phyloP scores from a whole-genome alignment of 2,113 vertebrate genomes.

The Limnothrissa miodon region DNA sequence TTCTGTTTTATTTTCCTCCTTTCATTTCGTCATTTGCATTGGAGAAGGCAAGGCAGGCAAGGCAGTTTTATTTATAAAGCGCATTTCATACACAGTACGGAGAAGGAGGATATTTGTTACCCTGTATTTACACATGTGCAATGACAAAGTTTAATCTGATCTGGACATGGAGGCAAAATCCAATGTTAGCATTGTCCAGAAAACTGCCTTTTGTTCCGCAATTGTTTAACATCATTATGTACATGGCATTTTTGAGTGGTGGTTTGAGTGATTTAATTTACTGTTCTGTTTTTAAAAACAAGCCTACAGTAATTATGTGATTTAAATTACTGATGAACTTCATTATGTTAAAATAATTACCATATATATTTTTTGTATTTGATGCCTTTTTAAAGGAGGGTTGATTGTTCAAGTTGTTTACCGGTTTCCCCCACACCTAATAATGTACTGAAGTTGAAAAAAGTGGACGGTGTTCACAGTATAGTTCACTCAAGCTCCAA shows the following conservation, averaged over 20 bases:
- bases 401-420: neutral
- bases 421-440: neutral
- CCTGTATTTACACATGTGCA: no score
- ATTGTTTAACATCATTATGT: neutral
- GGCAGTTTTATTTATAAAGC: no score
- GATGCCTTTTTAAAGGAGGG: neutral
- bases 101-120: no score
- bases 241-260: neutral
- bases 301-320: neutral
- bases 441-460: neutral
- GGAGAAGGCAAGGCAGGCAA: neutral
- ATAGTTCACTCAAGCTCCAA: neutral
- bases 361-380: neutral
- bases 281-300: neutral
- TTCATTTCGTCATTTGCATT: neutral
- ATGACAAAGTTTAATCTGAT: no score
- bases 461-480: neutral
- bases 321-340: neutral
- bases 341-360: neutral
- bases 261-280: constrained; percentile 12
- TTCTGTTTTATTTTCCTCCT: neutral
- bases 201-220: neutral
- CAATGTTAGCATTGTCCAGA: neutral
- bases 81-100: no score
- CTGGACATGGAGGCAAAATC: neutral